phyloP scores from a whole-genome alignment of 2,113 vertebrate species.

The Cavia aperea region DNA sequence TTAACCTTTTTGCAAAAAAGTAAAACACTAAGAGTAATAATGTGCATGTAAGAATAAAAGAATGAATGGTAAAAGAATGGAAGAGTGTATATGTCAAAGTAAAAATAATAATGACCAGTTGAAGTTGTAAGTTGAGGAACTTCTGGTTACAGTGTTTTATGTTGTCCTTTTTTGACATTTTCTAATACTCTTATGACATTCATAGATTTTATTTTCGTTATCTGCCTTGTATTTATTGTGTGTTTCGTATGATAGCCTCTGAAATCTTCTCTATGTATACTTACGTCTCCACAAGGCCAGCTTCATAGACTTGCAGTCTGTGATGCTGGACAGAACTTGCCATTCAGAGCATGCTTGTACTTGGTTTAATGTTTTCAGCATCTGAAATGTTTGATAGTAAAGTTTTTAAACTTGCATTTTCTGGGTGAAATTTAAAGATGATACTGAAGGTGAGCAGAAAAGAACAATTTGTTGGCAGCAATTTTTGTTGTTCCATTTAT shows the following conservation, averaged over 20 bases:
- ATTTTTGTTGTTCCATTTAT: neutral
- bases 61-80: neutral
- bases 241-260: neutral
- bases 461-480: accelerated
- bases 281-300: neutral
- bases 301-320: neutral
- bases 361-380: neutral
- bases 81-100: neutral
- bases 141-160: neutral
- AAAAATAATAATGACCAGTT: neutral
- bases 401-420: neutral
- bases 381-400: neutral
- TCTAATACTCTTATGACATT: neutral
- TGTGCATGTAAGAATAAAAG: neutral
- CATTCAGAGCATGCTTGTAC: neutral
- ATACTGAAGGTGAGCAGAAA: neutral
- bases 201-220: neutral
- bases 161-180: neutral
- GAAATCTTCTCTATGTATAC: neutral
- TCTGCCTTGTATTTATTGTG: neutral
- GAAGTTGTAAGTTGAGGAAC: neutral
- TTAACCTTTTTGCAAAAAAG: neutral
- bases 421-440: neutral
- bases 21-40: neutral
- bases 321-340: neutral